These are phyloP conservation scores for Verasper variegatus DNA, from an alignment of 2,113 vertebrate genomes.

Conservation along the genomic window DNA sequence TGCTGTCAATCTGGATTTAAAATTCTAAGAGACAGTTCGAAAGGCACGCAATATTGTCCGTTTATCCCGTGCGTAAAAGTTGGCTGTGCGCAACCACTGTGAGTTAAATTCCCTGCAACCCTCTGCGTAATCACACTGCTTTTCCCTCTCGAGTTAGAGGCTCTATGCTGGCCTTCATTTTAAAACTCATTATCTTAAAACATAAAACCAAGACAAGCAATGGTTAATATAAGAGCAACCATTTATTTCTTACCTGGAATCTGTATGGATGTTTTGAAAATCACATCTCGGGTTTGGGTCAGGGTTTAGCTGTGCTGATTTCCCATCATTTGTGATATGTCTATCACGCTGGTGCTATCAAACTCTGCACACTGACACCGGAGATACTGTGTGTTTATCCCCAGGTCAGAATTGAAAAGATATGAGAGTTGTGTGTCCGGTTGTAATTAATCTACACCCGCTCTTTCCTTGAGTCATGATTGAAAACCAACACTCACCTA, in stretches of 20 bases:
- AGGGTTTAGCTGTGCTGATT: not conserved
- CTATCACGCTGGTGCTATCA: not conserved
- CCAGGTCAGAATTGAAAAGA: not conserved
- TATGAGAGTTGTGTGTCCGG: not conserved
- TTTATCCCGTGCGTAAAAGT: conserved; percentile 1
- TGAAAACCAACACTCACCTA: not conserved
- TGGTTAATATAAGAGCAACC: not conserved
- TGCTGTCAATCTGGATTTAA: not conserved
- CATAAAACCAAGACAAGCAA: not conserved
- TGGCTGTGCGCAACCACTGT: not conserved
- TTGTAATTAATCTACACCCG: conserved; percentile 1
- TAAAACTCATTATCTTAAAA: not conserved
- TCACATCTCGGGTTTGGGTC: not conserved
- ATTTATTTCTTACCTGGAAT: not conserved
- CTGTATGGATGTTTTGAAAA: conserved; percentile 6
- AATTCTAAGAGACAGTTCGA: not conserved
- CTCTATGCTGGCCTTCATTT: not conserved
- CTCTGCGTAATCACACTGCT: not conserved
- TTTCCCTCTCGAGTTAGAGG: not conserved
- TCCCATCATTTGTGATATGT: too few species aligned
- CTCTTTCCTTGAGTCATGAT: not conserved
- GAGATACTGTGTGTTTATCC: not conserved
- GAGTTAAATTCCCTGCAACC: conserved; percentile 29
- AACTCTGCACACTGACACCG: not conserved
- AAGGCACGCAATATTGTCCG: not conserved